phyloP scores from a whole-genome alignment of 2,888 invertebrate species.

The Ommatoiulus sabulosus region DNA sequence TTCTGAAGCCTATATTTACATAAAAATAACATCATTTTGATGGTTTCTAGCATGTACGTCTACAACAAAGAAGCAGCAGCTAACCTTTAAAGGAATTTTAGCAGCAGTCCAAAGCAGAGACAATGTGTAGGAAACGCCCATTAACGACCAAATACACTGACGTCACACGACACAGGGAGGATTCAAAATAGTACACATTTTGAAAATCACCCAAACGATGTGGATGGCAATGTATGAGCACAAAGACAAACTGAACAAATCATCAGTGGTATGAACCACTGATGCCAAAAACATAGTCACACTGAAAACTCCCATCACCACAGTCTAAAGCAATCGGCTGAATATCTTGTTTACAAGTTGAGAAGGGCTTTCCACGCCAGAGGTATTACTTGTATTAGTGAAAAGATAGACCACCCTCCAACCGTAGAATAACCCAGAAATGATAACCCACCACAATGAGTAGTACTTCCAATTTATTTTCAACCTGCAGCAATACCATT shows the following conservation, averaged over 20 bases:
- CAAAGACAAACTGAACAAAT: neutral
- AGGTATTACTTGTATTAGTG: neutral
- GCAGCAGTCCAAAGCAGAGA: neutral
- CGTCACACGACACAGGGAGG: too few species aligned
- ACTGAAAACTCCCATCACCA: neutral
- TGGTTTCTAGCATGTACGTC: too few species aligned
- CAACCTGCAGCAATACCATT: neutral
- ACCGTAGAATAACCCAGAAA: neutral
- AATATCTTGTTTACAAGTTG: neutral
- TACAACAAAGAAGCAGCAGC: neutral
- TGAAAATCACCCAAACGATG: neutral
- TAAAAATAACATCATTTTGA: neutral
- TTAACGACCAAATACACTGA: neutral
- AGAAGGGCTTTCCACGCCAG: neutral
- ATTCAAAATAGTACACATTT: neutral
- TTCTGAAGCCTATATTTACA: neutral
- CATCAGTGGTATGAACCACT: neutral
- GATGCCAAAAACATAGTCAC: neutral
- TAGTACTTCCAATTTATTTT: neutral
- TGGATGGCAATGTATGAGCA: neutral
- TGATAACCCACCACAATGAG: neutral
- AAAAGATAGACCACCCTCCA: neutral
- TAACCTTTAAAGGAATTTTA: neutral
- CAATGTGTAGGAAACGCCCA: neutral
- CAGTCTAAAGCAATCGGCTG: neutral